Percentiles rank a stretch among this genome's conserved stretches.
phyloP scores from a whole-genome alignment of 2,113 vertebrate species.

The Macrotus californicus region DNA sequence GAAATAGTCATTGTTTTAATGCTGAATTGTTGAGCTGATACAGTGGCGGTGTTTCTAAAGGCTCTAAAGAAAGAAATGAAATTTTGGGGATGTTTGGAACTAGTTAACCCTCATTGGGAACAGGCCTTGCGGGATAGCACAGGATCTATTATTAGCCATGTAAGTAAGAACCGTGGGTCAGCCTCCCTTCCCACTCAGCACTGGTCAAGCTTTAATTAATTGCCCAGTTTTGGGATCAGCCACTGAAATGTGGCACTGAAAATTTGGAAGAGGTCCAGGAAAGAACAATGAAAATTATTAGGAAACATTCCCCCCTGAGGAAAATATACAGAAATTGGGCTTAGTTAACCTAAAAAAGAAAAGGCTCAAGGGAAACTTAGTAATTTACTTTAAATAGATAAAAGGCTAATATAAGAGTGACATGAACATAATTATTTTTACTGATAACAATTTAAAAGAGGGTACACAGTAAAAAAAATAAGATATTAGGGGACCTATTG shows the following conservation, averaged over 20 bases:
- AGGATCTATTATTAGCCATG: background rate
- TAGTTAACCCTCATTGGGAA: background rate
- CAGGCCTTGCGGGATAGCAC: background rate
- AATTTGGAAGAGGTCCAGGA: background rate
- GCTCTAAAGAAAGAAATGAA: background rate
- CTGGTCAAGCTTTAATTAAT: background rate
- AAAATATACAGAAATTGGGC: background rate
- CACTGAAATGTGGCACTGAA: background rate
- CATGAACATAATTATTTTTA: constrained; percentile 32
- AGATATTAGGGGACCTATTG: background rate
- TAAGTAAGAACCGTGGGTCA: background rate
- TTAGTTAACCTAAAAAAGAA: constrained; percentile 62
- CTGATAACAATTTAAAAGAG: background rate
- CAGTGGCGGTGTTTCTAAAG: background rate
- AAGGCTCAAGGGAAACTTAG: constrained; percentile 27
- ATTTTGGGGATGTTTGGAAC: background rate
- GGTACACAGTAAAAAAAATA: background rate
- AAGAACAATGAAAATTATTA: constrained; percentile 41
- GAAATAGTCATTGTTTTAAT: background rate
- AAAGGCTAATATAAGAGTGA: constrained; percentile 31
- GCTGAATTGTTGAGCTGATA: background rate
- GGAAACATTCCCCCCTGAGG: background rate
- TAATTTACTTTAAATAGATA: constrained; percentile 58
- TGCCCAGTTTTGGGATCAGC: background rate
- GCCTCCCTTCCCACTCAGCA: background rate